phyloP scores from a whole-genome alignment of 2,113 vertebrate species.

The Phaethornis superciliosus region DNA sequence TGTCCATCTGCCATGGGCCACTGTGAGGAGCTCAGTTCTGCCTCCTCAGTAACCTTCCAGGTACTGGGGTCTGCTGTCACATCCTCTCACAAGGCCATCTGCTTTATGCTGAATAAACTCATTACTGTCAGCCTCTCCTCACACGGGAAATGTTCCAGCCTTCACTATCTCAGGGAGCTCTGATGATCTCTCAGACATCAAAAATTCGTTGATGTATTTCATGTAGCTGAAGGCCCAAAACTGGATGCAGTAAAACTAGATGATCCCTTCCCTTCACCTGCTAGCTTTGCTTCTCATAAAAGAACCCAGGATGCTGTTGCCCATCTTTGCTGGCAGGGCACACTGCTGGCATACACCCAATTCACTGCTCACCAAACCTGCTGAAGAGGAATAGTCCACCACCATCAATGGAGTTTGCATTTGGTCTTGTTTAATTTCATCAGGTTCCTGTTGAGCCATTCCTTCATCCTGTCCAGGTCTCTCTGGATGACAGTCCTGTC shows the following conservation, averaged over 20 bases:
- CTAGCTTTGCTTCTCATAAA: neutral
- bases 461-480: neutral
- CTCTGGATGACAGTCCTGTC: neutral
- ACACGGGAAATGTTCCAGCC: neutral
- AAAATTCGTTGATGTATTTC: neutral
- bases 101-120: neutral
- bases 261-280: neutral
- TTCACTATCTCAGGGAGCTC: neutral
- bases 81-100: neutral
- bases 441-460: neutral
- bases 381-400: neutral
- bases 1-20: neutral
- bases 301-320: neutral
- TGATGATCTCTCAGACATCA: neutral
- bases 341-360: neutral
- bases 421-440: neutral
- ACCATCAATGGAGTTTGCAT: neutral
- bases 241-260: neutral
- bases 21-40: neutral
- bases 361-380: neutral
- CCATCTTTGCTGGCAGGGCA: neutral
- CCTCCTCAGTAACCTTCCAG: neutral
- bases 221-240: neutral
- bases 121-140: accelerated
- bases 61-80: neutral